Evolutionary conservation across 2,113 vertebrate genomes (phyloP).

Genomic region (Solenodon paradoxus): DNA sequence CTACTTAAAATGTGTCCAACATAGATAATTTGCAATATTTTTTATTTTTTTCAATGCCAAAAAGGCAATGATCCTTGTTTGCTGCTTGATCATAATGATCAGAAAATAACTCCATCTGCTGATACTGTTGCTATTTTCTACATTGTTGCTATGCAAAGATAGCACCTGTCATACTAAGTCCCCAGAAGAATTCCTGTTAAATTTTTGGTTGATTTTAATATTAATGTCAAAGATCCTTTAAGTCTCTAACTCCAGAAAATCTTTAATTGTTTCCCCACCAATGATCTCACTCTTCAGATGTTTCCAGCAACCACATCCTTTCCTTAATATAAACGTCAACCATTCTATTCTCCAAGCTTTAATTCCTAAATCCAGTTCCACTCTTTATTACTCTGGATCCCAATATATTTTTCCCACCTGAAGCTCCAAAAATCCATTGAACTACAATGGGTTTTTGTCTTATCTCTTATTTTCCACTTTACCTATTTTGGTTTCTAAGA

Average conservation of each 20-base stretch:
- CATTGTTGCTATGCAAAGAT: not conserved
- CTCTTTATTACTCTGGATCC: not conserved
- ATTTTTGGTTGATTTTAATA: not conserved
- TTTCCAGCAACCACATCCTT: not conserved
- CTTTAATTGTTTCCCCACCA: not conserved
- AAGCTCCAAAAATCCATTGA: not conserved
- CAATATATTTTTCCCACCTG: not conserved
- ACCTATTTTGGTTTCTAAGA: not conserved
- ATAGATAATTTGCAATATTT: not conserved
- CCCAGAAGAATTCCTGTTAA: not conserved
- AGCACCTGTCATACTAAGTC: not conserved
- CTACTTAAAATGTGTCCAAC: not conserved
- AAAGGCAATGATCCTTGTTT: constrained; percentile 11
- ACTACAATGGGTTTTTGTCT: fast-evolving
- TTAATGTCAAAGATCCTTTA: not conserved
- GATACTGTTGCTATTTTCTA: not conserved
- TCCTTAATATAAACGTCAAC: not conserved
- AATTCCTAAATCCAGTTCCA: not conserved
- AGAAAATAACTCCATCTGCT: not conserved
- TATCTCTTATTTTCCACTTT: not conserved
- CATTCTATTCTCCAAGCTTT: not conserved
- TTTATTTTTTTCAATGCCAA: not conserved
- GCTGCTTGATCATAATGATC: not conserved
- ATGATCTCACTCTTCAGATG: not conserved
- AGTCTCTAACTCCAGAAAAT: not conserved